Conservation (phyloP, 2,888 invertebrate species). For the Nebria brevicollis region DNA sequence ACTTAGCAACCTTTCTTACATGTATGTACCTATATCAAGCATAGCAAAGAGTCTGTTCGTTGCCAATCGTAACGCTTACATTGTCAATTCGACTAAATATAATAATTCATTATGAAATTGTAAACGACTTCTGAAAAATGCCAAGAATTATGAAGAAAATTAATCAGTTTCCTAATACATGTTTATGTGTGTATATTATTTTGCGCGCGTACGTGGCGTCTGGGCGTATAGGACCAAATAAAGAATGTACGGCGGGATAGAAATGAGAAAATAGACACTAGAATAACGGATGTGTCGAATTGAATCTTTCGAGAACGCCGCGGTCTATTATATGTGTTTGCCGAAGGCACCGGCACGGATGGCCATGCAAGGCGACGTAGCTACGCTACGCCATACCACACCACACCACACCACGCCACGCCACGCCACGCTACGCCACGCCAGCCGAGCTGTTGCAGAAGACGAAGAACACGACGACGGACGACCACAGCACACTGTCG, state of each 20-base stretch:
- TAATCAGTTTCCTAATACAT: not conserved
- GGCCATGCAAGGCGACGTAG: not conserved
- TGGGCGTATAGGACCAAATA: not conserved
- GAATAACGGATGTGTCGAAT: slow-evolving; percentile 14
- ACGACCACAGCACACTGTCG: slow-evolving; percentile 35
- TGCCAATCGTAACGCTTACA: too few relatives aligned
- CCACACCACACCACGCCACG: slow-evolving; percentile 5
- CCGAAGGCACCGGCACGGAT: not conserved
- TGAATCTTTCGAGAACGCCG: slow-evolving; percentile 15
- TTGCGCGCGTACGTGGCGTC: not conserved
- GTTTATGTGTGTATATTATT: not conserved
- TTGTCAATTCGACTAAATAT: too few relatives aligned
- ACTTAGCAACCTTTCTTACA: not conserved
- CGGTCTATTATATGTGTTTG: slow-evolving; percentile 7
- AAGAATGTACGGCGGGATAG: not conserved
- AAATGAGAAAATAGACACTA: not conserved
- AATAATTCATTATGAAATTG: too few relatives aligned
- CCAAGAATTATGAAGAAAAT: not conserved
- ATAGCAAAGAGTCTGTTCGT: too few relatives aligned
- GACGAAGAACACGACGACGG: slow-evolving; percentile 18
- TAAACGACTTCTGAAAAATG: too few relatives aligned
- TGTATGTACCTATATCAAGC: not conserved
- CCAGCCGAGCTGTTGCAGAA: slow-evolving; percentile 34
- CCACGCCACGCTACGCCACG: not conserved
- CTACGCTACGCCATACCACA: not conserved